phyloP scores from a whole-genome alignment of 2,888 invertebrate genomes.

The Drosophila maculinotata region DNA sequence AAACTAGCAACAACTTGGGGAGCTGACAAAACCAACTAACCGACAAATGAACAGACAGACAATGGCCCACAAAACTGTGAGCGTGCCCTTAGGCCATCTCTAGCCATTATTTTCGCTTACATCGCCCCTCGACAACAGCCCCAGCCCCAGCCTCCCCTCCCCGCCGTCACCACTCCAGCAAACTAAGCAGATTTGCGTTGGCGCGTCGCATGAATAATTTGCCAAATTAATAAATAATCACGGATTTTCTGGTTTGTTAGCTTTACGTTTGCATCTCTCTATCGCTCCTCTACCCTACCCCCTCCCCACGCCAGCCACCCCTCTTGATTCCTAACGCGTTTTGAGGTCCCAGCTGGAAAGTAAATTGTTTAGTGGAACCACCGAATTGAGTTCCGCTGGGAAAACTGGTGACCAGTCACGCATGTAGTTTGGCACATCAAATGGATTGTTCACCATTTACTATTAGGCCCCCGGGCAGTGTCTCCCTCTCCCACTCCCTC shows the following conservation, averaged over 20 bases:
- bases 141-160: background rate
- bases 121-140: background rate
- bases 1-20: slow-evolving; percentile 50
- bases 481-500: background rate
- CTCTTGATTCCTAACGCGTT: slow-evolving; percentile 6
- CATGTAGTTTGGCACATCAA: slow-evolving; percentile 61
- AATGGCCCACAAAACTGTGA: slow-evolving; percentile 40
- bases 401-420: slow-evolving; percentile 57
- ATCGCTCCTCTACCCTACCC: background rate
- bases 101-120: slow-evolving; percentile 13
- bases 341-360: slow-evolving; percentile 30
- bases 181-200: slow-evolving; percentile 61
- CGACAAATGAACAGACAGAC: slow-evolving; percentile 33
- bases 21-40: slow-evolving; percentile 39
- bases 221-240: slow-evolving; percentile 77
- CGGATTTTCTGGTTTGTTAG: slow-evolving; percentile 76
- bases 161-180: background rate
- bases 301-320: background rate
- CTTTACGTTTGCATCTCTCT: slow-evolving; percentile 49
- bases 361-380: slow-evolving; percentile 39
- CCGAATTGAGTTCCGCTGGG: slow-evolving; percentile 26
- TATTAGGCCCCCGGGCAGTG: slow-evolving; percentile 19
- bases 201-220: slow-evolving; percentile 72
- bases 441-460: slow-evolving; percentile 62
- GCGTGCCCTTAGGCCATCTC: slow-evolving; percentile 33